These are phyloP conservation scores for Microtus richardsoni DNA, from an alignment of 2,113 vertebrate genomes.

Conservation along the genomic window DNA sequence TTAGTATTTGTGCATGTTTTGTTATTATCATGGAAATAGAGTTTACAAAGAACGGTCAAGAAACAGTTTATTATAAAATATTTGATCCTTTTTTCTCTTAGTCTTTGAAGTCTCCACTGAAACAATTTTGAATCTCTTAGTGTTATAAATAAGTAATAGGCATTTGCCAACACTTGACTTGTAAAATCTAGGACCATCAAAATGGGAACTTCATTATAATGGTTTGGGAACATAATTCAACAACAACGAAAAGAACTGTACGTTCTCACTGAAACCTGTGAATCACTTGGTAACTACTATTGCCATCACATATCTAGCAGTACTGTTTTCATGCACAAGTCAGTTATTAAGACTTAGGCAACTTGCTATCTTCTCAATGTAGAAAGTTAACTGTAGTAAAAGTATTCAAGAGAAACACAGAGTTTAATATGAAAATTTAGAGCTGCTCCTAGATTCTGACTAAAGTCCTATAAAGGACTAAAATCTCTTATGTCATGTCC, in stretches of 20 bases:
- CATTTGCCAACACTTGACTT: neutral
- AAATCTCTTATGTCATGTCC: neutral
- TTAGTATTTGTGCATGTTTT: constrained; percentile 9
- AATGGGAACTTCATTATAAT: neutral
- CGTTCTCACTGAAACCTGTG: neutral
- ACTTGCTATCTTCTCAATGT: neutral
- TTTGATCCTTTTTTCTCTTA: neutral
- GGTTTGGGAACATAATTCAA: neutral
- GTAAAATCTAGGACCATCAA: neutral
- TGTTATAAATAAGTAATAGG: neutral
- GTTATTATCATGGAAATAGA: neutral
- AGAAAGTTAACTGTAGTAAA: neutral
- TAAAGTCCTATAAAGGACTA: neutral
- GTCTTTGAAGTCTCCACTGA: neutral
- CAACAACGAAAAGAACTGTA: neutral
- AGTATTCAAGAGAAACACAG: neutral
- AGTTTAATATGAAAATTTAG: neutral
- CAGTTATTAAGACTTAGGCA: neutral
- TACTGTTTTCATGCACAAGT: neutral
- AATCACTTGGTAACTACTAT: neutral
- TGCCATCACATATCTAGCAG: neutral
- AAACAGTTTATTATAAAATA: neutral
- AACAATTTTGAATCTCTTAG: neutral
- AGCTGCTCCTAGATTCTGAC: neutral
- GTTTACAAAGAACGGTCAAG: neutral